Evolutionary conservation across 2,888 invertebrate genomes (phyloP).

Genomic region (Adelphocoris suturalis): DNA sequence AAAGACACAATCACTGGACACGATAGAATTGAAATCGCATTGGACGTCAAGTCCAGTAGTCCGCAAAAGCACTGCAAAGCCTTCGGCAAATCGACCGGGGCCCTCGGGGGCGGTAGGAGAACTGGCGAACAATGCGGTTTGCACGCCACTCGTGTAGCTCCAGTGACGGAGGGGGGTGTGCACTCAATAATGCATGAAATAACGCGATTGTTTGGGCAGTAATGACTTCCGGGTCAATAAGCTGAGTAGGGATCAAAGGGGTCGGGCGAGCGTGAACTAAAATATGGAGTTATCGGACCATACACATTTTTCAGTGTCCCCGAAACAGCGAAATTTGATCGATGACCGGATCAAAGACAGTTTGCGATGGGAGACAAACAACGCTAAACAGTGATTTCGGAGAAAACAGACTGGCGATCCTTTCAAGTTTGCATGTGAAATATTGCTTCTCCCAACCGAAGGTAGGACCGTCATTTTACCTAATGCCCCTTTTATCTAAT

Average conservation of each 20-base stretch:
- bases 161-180: not conserved
- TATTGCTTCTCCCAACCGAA: too few relatives aligned
- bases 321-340: not conserved
- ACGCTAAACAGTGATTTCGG: too few relatives aligned
- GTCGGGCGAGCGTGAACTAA: slow-evolving; percentile 24
- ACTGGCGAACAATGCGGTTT: slow-evolving; percentile 55
- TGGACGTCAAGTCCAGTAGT: slow-evolving; percentile 14
- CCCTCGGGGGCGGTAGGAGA: slow-evolving; percentile 26
- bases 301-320: not conserved
- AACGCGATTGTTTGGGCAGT: slow-evolving; percentile 35
- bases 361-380: too few relatives aligned
- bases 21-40: slow-evolving; percentile 15
- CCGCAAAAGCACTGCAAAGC: slow-evolving; percentile 49
- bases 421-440: too few relatives aligned
- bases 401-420: too few relatives aligned
- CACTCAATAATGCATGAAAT: slow-evolving; percentile 50
- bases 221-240: slow-evolving; percentile 55
- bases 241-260: slow-evolving; percentile 15
- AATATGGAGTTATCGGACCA: slow-evolving; percentile 28
- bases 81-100: slow-evolving; percentile 54
- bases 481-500: too few relatives aligned
- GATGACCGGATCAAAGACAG: not conserved
- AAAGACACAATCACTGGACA: not conserved
- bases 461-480: too few relatives aligned
- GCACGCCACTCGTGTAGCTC: slow-evolving; percentile 30